phyloP scores from a whole-genome alignment of 1,140 invertebrate species.

The Panagrolaimus sp. region DNA sequence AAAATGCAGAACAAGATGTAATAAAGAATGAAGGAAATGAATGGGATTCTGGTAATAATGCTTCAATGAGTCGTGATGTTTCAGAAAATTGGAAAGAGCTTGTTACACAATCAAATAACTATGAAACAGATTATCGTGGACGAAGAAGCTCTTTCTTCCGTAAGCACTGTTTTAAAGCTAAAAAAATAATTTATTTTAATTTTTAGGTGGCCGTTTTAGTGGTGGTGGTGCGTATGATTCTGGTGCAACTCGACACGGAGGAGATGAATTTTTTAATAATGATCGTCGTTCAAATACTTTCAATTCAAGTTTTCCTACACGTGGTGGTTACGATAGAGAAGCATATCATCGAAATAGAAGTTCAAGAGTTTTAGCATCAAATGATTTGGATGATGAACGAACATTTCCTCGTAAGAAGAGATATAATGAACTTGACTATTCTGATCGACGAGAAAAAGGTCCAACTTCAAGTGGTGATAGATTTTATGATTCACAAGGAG shows the following conservation, averaged over 20 bases:
- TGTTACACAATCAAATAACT: no score
- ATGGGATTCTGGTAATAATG: background rate
- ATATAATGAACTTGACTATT: constrained; percentile 68
- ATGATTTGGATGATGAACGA: constrained; percentile 3
- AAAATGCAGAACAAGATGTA: constrained; percentile 25
- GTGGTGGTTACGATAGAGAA: background rate
- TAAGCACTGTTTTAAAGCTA: background rate
- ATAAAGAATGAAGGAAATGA: background rate
- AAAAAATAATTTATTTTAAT: background rate
- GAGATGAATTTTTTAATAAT: constrained; percentile 13
- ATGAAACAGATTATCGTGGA: background rate
- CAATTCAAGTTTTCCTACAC: background rate
- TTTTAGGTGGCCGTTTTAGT: background rate
- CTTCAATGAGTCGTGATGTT: constrained; percentile 2
- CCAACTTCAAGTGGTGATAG: background rate
- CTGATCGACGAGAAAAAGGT: constrained; percentile 71
- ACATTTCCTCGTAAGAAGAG: background rate
- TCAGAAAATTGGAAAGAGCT: no score
- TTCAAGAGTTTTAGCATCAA: background rate
- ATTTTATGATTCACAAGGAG: constrained; percentile 66
- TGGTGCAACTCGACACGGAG: background rate
- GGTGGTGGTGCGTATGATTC: background rate
- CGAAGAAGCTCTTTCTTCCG: background rate
- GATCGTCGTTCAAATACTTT: background rate
- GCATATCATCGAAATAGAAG: background rate